Evolutionary conservation across 2,113 vertebrate genomes (phyloP), one percentile per base, ranked within the genome.

Genomic region (Raja brachyura): DNA sequence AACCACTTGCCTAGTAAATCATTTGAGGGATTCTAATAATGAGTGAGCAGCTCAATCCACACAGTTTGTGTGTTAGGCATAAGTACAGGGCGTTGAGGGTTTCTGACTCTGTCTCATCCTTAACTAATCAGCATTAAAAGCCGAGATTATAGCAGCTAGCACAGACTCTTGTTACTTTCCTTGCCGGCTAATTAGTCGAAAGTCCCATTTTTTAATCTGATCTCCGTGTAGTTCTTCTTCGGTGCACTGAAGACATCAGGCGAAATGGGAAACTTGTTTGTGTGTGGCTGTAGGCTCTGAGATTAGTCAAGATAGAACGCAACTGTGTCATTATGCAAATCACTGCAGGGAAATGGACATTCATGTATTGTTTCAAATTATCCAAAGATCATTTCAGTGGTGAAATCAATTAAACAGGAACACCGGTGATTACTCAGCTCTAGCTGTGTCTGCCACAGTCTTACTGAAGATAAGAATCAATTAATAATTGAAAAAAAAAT

Each of bases 291-390:
- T n/a, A 61, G 81, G 54, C 54, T 86, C 81, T n/a, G 5, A 11
- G 81, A 16, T 28, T 25, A 86, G 56, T 86, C 81, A 61, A 25
- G 25, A 33, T 59, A 28, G 54, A 28, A 28, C 28, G 22, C 81
- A 86, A 25, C 81, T 59, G 22, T 61, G 56, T 61, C 56, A 61
- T 86, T 86, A 86, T 86, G 81, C 81, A 86, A 86, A 86, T 86
- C 25, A 61, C 22, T 85, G 54, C 54, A 85, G 54, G 81, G 81
- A 61, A 59, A 85, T 85, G 54, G 25, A 25, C 13, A 22, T 59
- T 83, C 22, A 83, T 3, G 10, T 78, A 56, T 83, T 83, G 3
- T 83, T 59, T 85, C 81, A 85, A 86, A 86, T n/a, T 59, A 14
- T 61, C 54, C 28, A 25, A 59, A 61, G 13, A 61, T n/a, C 59